Percentiles rank a stretch among this genome's conserved stretches.
Conservation (phyloP, 2,888 invertebrate genomes). For the Xestia ashworthii region DNA sequence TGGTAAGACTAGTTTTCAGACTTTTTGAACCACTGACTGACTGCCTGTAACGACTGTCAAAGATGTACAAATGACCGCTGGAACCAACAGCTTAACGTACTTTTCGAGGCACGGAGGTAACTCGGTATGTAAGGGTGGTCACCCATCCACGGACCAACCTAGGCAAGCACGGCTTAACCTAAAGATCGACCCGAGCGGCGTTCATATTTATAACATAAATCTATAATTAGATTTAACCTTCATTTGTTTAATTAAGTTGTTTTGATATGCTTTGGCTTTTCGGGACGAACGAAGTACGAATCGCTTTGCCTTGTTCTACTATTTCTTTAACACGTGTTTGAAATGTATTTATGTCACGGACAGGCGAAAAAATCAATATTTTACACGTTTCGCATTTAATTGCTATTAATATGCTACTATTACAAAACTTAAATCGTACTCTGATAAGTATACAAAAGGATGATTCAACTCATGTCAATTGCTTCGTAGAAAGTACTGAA, state of each 20-base stretch:
- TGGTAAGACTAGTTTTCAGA: too few species aligned
- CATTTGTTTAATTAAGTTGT: neutral
- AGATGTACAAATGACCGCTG: too few species aligned
- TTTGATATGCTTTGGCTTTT: neutral
- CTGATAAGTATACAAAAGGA: neutral
- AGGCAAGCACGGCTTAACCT: too few species aligned
- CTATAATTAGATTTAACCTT: neutral
- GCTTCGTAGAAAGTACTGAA: constrained; percentile 28
- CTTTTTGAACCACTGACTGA: too few species aligned
- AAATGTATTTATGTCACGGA: constrained; percentile 31
- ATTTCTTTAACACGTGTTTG: neutral
- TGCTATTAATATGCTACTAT: constrained; percentile 1
- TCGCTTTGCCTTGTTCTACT: neutral
- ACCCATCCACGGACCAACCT: too few species aligned
- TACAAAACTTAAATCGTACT: neutral
- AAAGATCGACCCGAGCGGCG: too few species aligned
- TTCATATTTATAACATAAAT: neutral
- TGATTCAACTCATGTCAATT: constrained; percentile 18
- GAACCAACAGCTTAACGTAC: too few species aligned
- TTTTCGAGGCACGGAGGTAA: too few species aligned
- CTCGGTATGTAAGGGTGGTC: too few species aligned
- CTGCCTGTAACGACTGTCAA: too few species aligned
- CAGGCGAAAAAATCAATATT: constrained; percentile 28
- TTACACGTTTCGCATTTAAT: neutral
- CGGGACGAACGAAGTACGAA: too few species aligned